Conservation (phyloP, 2,888 invertebrate genomes). For the Brassicogethes aeneus region DNA sequence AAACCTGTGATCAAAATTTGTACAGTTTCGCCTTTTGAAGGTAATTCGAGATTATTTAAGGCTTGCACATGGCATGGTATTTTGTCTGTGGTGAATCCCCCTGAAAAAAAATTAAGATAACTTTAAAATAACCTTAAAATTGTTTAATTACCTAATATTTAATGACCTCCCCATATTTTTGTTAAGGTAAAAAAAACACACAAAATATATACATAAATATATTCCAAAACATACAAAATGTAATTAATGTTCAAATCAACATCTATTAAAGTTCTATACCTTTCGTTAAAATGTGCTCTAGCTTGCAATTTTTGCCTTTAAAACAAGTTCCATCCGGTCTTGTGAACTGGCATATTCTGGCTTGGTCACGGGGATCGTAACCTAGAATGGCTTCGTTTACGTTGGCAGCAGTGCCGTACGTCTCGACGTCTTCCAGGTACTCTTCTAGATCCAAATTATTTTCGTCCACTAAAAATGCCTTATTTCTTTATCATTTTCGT, state of each 20-base stretch:
- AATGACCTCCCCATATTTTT: too few relatives aligned
- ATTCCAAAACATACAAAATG: neutral
- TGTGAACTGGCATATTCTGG: constrained; percentile 26
- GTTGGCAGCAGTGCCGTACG: constrained; percentile 21
- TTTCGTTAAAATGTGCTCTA: constrained; percentile 23
- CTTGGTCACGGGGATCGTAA: constrained; percentile 30
- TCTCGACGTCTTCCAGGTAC: constrained; percentile 19
- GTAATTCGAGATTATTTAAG: constrained; percentile 15
- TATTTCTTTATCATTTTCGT: neutral
- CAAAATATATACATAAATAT: constrained; percentile 1
- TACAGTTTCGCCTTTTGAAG: constrained; percentile 13
- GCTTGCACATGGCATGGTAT: constrained; percentile 16
- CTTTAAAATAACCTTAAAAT: neutral
- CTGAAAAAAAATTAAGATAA: constrained; percentile 13
- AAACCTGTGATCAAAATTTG: constrained; percentile 22
- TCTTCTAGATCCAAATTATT: constrained; percentile 17
- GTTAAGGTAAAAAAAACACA: neutral
- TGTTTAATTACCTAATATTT: neutral
- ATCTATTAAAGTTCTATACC: neutral
- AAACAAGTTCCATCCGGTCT: constrained; percentile 24
- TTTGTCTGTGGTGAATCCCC: constrained; percentile 29
- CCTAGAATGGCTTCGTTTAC: constrained; percentile 28
- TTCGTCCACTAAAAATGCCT: constrained; percentile 14
- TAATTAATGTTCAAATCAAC: neutral
- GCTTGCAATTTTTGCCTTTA: constrained; percentile 27